Conservation (phyloP, 2,888 invertebrate species). For the Zygothrica quintamaculata region DNA sequence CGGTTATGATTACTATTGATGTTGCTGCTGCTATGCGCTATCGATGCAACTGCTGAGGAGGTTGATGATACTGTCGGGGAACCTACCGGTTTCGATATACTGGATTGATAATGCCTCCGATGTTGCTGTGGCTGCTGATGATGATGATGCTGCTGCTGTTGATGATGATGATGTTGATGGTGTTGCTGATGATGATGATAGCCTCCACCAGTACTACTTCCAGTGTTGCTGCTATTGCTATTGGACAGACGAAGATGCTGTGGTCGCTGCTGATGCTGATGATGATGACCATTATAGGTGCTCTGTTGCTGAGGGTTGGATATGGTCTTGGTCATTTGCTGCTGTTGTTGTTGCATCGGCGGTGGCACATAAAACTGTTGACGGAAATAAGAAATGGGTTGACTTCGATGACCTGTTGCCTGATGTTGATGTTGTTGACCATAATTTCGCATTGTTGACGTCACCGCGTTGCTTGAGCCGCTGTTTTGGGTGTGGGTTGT, state of each 20-base stretch:
- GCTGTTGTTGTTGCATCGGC: conserved; percentile 79
- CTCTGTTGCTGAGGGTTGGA: conserved; percentile 46
- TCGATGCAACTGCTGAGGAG: conserved; percentile 51
- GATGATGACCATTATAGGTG: conserved; percentile 53
- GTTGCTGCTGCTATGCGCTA: conserved; percentile 20
- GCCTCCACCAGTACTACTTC: conserved; percentile 19
- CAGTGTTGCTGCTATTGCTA: conserved; percentile 43
- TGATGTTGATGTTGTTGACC: conserved; percentile 35
- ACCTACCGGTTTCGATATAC: conserved; percentile 45
- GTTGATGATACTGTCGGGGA: conserved; percentile 49
- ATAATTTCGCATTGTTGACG: conserved; percentile 14
- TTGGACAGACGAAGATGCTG: conserved; percentile 53
- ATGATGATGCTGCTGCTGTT: conserved; percentile 26
- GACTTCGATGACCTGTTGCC: conserved; percentile 36
- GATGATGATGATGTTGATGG: conserved; percentile 54
- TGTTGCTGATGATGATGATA: conserved; percentile 60
- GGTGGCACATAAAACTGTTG: conserved; percentile 83
- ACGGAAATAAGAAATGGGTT: conserved; percentile 69
- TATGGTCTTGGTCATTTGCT: conserved; percentile 63
- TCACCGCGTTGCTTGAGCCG: conserved; percentile 35
- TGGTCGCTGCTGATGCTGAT: conserved; percentile 47
- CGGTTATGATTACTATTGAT: conserved; percentile 32
- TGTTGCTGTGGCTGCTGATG: conserved; percentile 63
- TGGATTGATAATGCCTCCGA: conserved; percentile 37
- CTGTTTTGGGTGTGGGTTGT: conserved; percentile 22